These are phyloP conservation scores for Catharus fuscescens DNA, from an alignment of 2,113 vertebrate genomes.

Conservation along the genomic window DNA sequence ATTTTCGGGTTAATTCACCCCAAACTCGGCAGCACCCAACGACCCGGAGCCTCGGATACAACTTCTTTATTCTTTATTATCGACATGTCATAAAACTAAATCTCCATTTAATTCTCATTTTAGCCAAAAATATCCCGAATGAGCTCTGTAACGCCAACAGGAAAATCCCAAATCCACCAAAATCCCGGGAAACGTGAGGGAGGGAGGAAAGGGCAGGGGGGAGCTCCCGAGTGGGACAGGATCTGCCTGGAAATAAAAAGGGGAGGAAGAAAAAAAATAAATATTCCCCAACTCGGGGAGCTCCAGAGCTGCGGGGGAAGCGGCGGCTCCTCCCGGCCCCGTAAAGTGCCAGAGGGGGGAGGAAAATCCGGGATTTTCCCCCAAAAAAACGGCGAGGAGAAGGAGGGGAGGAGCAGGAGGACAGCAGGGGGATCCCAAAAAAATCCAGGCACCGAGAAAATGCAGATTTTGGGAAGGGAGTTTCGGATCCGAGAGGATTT, in stretches of 20 bases:
- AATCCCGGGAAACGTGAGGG: neutral
- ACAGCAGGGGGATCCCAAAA: neutral
- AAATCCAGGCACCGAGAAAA: neutral
- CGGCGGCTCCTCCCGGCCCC: neutral
- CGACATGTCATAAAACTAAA: slow-evolving; percentile 62
- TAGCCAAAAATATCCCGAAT: slow-evolving; percentile 64
- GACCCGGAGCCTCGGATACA: neutral
- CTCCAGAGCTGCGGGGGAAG: neutral
- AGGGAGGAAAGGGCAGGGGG: too few species aligned
- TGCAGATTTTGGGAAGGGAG: neutral
- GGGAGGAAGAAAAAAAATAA: neutral
- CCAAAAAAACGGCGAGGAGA: neutral
- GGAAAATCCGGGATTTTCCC: neutral
- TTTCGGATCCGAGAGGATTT: neutral
- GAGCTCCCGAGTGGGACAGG: neutral
- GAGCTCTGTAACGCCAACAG: slow-evolving; percentile 47
- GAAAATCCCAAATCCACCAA: neutral
- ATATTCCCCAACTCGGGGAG: neutral
- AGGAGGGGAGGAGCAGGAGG: neutral
- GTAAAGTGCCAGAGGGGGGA: neutral
- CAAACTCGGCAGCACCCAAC: rapidly evolving
- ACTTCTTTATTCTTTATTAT: slow-evolving; percentile 2
- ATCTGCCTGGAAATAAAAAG: neutral
- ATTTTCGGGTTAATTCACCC: neutral
- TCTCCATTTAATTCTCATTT: slow-evolving; percentile 46